These are phyloP conservation scores for Centropus bengalensis DNA, from an alignment of 2,113 vertebrate genomes.

Conservation along the genomic window DNA sequence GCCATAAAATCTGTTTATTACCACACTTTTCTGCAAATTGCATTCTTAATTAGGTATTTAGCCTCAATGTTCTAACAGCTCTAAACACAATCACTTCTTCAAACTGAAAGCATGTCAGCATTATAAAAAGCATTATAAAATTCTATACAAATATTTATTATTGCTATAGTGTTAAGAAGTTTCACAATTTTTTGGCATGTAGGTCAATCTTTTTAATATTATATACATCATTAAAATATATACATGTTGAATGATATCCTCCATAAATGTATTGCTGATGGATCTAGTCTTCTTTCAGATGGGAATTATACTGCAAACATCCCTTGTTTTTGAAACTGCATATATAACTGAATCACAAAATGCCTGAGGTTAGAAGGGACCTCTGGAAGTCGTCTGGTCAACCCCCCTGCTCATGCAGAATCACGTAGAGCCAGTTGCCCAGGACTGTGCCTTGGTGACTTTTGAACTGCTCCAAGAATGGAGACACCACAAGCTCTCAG, in stretches of 20 bases:
- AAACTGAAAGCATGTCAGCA: not conserved
- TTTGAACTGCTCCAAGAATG: not conserved
- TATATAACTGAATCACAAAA: not conserved
- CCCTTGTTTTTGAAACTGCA: not conserved
- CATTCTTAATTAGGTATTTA: slow-evolving; percentile 5
- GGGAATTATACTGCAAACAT: not conserved
- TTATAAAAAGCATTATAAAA: not conserved
- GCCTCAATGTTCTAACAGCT: not conserved
- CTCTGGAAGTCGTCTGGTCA: not conserved
- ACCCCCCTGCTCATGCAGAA: not conserved
- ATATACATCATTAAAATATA: not conserved
- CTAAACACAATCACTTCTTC: not conserved
- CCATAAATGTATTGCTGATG: not conserved
- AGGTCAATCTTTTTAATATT: not conserved
- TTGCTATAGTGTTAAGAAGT: not conserved
- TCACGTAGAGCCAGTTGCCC: not conserved
- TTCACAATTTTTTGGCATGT: not conserved
- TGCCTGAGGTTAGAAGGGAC: fast-evolving
- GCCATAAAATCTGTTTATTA: not conserved
- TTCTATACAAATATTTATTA: not conserved
- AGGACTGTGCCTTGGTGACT: not conserved
- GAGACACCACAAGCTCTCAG: not conserved
- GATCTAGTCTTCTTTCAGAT: not conserved
- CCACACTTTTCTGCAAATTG: not conserved
- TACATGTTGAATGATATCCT: not conserved